Evolutionary conservation across 2,797 vertebrate species (phyloP).

Genomic region (Myotis planiceps): DNA sequence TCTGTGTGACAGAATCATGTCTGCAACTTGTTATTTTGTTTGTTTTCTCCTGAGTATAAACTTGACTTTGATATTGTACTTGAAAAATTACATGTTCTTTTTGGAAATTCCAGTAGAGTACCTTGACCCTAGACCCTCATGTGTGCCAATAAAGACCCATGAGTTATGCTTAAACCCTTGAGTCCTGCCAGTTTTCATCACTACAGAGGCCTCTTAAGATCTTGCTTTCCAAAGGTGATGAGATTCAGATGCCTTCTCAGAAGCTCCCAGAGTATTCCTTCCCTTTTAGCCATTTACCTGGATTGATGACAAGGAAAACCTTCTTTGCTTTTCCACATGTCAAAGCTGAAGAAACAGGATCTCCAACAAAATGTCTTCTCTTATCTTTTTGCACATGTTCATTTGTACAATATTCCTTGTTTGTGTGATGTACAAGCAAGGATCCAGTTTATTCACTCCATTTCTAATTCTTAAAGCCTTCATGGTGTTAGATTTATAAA

Average conservation of each 20-base stretch:
- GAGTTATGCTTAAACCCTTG: not conserved
- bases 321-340: not conserved
- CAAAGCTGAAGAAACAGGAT: slow-evolving; percentile 12
- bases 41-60: not conserved
- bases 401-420: not conserved
- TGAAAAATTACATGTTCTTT: not conserved
- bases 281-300: not conserved
- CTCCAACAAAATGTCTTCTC: not conserved
- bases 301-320: not conserved
- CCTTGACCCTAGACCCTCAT: not conserved
- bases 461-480: not conserved
- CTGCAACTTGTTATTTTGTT: not conserved
- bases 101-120: not conserved
- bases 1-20: not conserved
- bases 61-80: slow-evolving; percentile 4
- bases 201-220: not conserved
- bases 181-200: not conserved
- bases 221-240: not conserved
- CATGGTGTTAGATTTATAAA: not conserved
- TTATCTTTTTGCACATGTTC: not conserved
- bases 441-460: not conserved
- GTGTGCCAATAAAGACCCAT: not conserved
- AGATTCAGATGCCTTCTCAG: not conserved
- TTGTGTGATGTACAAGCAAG: not conserved
- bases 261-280: not conserved